These are phyloP conservation scores for Palythoa grandiflora DNA, from an alignment of 92 coral and sea anemone species.

Conservation along the genomic window DNA sequence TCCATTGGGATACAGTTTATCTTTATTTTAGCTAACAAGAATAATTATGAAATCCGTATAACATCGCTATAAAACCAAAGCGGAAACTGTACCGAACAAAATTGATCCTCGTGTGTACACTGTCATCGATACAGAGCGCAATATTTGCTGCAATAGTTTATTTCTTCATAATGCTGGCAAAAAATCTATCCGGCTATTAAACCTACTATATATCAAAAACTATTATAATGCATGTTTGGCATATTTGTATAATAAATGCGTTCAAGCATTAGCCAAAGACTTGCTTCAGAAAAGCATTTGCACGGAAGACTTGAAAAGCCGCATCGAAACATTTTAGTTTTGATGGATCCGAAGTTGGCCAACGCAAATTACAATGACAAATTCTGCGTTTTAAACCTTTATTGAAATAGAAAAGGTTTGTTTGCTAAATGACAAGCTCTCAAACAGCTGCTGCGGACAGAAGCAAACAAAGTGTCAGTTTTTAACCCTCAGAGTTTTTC, in stretches of 20 bases:
- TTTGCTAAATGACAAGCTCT: not conserved
- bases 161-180: not conserved
- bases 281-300: not conserved
- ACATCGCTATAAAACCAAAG: not conserved
- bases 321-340: not conserved
- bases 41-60: too few relatives aligned
- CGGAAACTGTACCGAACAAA: not conserved
- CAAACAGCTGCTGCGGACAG: not conserved
- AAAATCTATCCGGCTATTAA: not conserved
- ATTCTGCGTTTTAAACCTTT: not conserved
- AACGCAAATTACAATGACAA: not conserved
- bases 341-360: not conserved
- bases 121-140: not conserved
- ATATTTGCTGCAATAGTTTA: not conserved
- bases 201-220: not conserved
- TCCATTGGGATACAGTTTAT: too few relatives aligned
- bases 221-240: not conserved
- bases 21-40: too few relatives aligned
- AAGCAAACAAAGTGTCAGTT: conserved; percentile 23
- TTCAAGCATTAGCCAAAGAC: not conserved
- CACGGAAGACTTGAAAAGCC: too few relatives aligned
- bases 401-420: not conserved
- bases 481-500: not conserved
- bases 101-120: not conserved
- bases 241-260: not conserved